Evolutionary conservation across 2,888 invertebrate genomes (phyloP), one percentile per base, ranked within the genome.

Genomic region (Punctoribates punctum): DNA sequence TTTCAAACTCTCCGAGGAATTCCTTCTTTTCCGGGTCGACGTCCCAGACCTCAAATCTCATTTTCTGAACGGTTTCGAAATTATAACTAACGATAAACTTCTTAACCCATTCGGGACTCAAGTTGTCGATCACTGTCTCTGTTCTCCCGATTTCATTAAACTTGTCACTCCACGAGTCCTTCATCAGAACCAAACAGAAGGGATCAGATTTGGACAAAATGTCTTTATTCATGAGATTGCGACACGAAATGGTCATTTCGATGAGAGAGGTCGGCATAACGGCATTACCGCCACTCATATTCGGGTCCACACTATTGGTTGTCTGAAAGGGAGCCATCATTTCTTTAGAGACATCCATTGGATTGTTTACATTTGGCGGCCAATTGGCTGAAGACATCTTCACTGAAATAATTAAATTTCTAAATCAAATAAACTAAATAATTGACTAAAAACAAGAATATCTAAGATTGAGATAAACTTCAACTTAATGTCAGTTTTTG

Each of bases 201-300:
- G 88, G 88, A 81, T 88, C 88, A 29, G 87, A 87, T 81, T 87
- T 87, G 1, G 87, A 87, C 75, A 87, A 82, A 1, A 85, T 81
- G 83, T 88, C 87, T 79, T 82, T 83, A 79, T 87, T 85, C 75
- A 82, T 79, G 20, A 87, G 80, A 78, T 85, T 84, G 77, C 87
- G 87, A 81, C 38, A 82, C 81, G 76, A 73, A 78, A 79, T 80
- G 9, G 83, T 82, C 29, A 84, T 80, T 79, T 84, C 84, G 11
- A 84, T 82, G 75, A 82, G 82, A 0, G 83, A 81, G 8, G 83
- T 82, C 0, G 84, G 83, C 75, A 75, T 34, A 27, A 38, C 62
- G 17, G 75, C 75, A 42, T 42, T 42, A 5, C 42, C 42, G 42
- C 42, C 42, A 42, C 42, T 42, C 42, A 42, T 42, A 42, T 42